These are phyloP conservation scores for Dilophus febrilis DNA, from an alignment of 2,888 invertebrate species.

Conservation along the genomic window DNA sequence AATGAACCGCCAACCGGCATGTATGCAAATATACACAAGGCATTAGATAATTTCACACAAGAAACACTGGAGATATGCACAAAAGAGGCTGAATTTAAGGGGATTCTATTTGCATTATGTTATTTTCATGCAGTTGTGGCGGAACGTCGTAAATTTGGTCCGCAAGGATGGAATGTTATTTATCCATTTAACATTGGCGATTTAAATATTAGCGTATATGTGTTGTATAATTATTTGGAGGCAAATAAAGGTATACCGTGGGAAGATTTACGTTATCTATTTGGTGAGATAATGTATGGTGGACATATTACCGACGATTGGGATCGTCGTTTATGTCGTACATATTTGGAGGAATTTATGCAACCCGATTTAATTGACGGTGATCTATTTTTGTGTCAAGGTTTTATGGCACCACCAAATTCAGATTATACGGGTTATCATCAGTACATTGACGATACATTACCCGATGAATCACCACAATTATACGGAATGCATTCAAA, in stretches of 20 bases:
- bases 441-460: slow-evolving; percentile 64
- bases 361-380: slow-evolving; percentile 76
- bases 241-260: slow-evolving; percentile 78
- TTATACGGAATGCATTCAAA: slow-evolving; percentile 89
- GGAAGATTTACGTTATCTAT: slow-evolving; percentile 87
- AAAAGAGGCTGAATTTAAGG: slow-evolving; percentile 87
- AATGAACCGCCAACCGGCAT: slow-evolving; percentile 94
- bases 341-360: slow-evolving; percentile 74
- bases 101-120: slow-evolving; percentile 74
- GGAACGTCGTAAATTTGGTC: slow-evolving; percentile 84
- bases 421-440: slow-evolving; percentile 80
- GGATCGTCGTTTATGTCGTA: slow-evolving; percentile 78
- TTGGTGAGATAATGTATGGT: slow-evolving; percentile 96
- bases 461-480: slow-evolving; percentile 79
- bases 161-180: slow-evolving; percentile 80
- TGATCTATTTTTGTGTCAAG: slow-evolving; percentile 64
- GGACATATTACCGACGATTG: slow-evolving; percentile 96
- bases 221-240: slow-evolving; percentile 82
- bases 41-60: slow-evolving; percentile 81
- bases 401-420: slow-evolving; percentile 77
- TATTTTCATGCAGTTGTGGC: slow-evolving; percentile 93
- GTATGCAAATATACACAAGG: slow-evolving; percentile 87
- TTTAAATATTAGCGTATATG: slow-evolving; percentile 79
- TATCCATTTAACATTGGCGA: slow-evolving; percentile 76
- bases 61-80: slow-evolving; percentile 83